phyloP scores from a whole-genome alignment of 2,797 vertebrate genomes.

The Merluccius polli region DNA sequence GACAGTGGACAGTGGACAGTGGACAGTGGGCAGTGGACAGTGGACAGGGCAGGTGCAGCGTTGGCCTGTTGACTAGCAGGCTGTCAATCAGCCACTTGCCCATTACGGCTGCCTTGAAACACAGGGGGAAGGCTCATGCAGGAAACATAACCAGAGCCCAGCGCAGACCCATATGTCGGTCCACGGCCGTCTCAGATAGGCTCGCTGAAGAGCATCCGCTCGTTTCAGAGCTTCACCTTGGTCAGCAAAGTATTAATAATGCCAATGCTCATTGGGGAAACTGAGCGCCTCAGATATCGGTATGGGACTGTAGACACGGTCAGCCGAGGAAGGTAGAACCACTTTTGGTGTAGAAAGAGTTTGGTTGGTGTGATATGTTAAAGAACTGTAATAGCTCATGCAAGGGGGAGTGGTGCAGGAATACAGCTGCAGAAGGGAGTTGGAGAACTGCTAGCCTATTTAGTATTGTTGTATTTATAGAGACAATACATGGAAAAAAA shows the following conservation, averaged over 20 bases:
- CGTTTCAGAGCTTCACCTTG: background rate
- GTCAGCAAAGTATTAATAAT: background rate
- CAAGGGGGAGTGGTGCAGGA: background rate
- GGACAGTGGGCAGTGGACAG: background rate
- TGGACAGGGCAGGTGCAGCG: background rate
- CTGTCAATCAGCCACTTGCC: background rate
- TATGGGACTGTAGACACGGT: background rate
- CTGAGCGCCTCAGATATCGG: background rate
- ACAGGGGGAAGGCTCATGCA: background rate
- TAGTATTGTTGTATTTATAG: background rate
- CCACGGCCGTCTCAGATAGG: background rate
- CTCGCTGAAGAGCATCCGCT: background rate
- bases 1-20: too few relatives aligned
- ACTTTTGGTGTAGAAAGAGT: background rate
- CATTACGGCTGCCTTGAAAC: background rate
- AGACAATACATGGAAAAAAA: background rate
- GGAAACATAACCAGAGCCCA: background rate
- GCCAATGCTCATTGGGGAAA: background rate
- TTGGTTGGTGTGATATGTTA: background rate
- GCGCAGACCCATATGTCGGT: background rate
- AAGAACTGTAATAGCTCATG: background rate
- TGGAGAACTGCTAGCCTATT: background rate
- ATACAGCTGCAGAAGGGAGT: background rate
- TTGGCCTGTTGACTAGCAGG: background rate
- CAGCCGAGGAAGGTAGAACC: background rate